Base-by-base conservation (phyloP, 2,888 invertebrate species). In the Temnothorax ravouxi region DNA sequence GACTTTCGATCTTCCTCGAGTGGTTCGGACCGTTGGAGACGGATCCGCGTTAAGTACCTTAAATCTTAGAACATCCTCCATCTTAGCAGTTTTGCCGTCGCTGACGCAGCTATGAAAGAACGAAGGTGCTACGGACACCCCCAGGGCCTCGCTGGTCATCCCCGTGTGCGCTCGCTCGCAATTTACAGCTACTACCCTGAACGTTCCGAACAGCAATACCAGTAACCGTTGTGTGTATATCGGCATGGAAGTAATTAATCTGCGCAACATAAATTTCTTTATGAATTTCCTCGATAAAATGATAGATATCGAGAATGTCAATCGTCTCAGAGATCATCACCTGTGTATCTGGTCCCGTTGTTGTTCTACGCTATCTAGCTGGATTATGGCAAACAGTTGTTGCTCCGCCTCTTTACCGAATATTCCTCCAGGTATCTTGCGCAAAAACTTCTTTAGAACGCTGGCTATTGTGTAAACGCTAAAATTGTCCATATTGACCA, bases 401-500 rank as follows among this genome's bases (percentile, higher is more conserved):
- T 97, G 97, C 95, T 99, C 99, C 86, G 98, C 98, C 79, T 98
- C 97, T 50, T 97, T 96, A 0, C 99, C 99, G 95, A 99, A 99
- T 86, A 99, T 98, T 52, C 99, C 99, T 83, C 98, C 99, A 21
- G 99, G 99, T 92, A 99, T 97, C 96, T 99, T 99, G 88, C 99
- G 96, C 82, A 99, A 96, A 95, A 99, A 99, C 95, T 99, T 99
- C 96, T 99, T 99, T 87, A 99, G 96, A 85, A 99, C 99, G 95
- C 99, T 99, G 84, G 99, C 99, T 93, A 99, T 99, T 41, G 99
- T 99, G 95, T 99, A 99, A 87, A 99, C 99, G 87, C 98, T 98
- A 95, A 98, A 99, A 95, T 99, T 98, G 94, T 98, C 98, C 93
- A 98, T 98, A 95, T 98, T 98, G 84, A 98, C 98, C 90, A 98